These are phyloP conservation scores for Elmis aenea DNA, from an alignment of 2,888 invertebrate species.

Conservation along the genomic window DNA sequence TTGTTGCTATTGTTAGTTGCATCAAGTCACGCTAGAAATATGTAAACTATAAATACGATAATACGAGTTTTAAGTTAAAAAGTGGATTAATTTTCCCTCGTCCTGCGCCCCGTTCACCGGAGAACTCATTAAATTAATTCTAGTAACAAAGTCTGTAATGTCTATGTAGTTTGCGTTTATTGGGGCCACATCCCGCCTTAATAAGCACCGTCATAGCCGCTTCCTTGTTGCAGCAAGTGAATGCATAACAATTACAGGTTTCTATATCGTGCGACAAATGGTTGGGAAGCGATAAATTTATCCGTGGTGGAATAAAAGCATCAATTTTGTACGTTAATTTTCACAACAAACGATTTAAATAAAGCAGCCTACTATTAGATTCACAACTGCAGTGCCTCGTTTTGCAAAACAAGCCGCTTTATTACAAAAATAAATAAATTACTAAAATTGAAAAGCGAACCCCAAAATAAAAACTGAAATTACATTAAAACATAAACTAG, in stretches of 20 bases:
- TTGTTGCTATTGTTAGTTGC: too few relatives aligned
- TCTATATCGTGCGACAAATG: slow-evolving; percentile 25
- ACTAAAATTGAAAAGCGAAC: too few relatives aligned
- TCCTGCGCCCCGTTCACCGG: slow-evolving; percentile 25
- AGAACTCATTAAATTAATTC: slow-evolving; percentile 38
- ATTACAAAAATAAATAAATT: too few relatives aligned
- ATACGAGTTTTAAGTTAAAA: slow-evolving; percentile 8
- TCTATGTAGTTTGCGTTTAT: slow-evolving; percentile 37
- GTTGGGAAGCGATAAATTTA: background rate
- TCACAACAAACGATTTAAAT: too few relatives aligned
- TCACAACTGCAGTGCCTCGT: too few relatives aligned
- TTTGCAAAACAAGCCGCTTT: too few relatives aligned
- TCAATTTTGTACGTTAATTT: background rate
- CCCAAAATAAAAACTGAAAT: too few relatives aligned
- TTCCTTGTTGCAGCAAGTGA: slow-evolving; percentile 40
- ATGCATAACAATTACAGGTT: slow-evolving; percentile 30
- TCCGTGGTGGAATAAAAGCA: background rate
- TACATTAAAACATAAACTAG: too few relatives aligned
- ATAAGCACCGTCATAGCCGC: slow-evolving; percentile 37
- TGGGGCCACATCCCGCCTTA: slow-evolving; percentile 42
- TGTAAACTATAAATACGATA: too few relatives aligned
- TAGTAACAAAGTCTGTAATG: slow-evolving; percentile 37
- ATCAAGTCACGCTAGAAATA: too few relatives aligned
- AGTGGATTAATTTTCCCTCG: slow-evolving; percentile 21
- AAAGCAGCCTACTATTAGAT: too few relatives aligned